Conservation (phyloP, 2,888 invertebrate species). For the Pycnomerus fuliginosus region DNA sequence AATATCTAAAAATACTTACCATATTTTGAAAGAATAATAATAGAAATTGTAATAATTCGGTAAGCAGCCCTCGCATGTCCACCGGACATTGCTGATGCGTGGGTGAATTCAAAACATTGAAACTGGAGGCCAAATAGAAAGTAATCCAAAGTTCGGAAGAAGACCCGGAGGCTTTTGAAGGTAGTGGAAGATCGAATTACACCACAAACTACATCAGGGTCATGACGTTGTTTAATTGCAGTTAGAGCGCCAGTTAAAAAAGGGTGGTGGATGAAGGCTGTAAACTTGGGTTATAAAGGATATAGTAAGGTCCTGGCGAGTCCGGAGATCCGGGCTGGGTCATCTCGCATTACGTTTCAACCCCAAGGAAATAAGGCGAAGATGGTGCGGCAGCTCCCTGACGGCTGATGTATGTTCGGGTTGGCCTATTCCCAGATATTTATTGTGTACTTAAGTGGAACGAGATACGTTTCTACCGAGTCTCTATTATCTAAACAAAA, state of each 20-base stretch:
- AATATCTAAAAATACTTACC: too few relatives aligned
- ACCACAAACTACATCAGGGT: too few relatives aligned
- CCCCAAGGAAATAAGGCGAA: constrained; percentile 50
- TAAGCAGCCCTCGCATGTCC: too few relatives aligned
- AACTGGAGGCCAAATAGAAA: too few relatives aligned
- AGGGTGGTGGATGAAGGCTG: not conserved
- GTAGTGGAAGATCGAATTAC: too few relatives aligned
- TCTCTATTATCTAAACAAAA: constrained; percentile 42
- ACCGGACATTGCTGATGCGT: too few relatives aligned
- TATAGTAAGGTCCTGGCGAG: constrained; percentile 23
- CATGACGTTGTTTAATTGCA: too few relatives aligned
- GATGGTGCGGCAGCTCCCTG: constrained; percentile 43
- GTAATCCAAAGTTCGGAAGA: too few relatives aligned
- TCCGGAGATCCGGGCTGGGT: constrained; percentile 25
- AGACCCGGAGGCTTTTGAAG: too few relatives aligned
- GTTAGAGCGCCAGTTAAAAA: not conserved
- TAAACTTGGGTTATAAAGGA: constrained; percentile 18
- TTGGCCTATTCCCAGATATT: constrained; percentile 51
- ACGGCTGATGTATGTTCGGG: constrained; percentile 49
- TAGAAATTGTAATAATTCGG: too few relatives aligned
- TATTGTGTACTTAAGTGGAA: constrained; percentile 54
- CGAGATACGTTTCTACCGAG: constrained; percentile 43
- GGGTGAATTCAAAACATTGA: too few relatives aligned
- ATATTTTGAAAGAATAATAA: too few relatives aligned
- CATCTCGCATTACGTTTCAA: constrained; percentile 44